These are phyloP conservation scores for Chloropsis cyanopogon DNA, from an alignment of 2,113 vertebrate genomes.

Conservation along the genomic window DNA sequence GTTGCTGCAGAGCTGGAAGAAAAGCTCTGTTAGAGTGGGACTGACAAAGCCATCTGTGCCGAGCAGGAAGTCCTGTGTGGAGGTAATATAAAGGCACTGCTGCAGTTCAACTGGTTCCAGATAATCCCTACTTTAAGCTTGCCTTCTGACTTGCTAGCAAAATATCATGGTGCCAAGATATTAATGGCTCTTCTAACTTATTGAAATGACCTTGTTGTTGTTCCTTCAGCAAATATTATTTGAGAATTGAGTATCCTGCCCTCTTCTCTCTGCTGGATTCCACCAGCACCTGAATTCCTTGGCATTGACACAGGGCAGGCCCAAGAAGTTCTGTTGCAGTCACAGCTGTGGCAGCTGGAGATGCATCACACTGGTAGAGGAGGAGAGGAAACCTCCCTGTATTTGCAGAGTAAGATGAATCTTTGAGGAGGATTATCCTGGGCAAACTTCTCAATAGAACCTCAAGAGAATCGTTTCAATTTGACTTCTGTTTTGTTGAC, in stretches of 20 bases:
- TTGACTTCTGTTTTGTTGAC: neutral
- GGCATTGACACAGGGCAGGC: neutral
- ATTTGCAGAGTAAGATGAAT: neutral
- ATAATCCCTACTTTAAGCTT: neutral
- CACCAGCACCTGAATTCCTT: neutral
- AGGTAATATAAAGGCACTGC: conserved; percentile 8
- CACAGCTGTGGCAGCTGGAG: neutral
- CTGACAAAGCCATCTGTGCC: conserved; percentile 40
- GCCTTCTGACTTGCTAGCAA: neutral
- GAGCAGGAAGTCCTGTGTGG: neutral
- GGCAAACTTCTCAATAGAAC: neutral
- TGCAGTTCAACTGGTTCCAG: neutral
- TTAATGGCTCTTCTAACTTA: neutral
- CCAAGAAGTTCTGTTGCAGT: neutral
- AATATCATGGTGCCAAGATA: neutral
- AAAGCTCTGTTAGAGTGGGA: conserved; percentile 29
- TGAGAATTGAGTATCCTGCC: neutral
- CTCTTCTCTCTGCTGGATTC: neutral
- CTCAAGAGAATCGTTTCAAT: neutral
- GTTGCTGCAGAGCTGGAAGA: conserved; percentile 45
- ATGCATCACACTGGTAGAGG: neutral
- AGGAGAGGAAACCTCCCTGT: neutral
- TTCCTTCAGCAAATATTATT: neutral
- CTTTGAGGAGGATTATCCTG: conserved; percentile 1
- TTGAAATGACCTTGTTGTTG: neutral